Evolutionary conservation across 1,140 invertebrate genomes (phyloP).

Genomic region (Littorina saxatilis): DNA sequence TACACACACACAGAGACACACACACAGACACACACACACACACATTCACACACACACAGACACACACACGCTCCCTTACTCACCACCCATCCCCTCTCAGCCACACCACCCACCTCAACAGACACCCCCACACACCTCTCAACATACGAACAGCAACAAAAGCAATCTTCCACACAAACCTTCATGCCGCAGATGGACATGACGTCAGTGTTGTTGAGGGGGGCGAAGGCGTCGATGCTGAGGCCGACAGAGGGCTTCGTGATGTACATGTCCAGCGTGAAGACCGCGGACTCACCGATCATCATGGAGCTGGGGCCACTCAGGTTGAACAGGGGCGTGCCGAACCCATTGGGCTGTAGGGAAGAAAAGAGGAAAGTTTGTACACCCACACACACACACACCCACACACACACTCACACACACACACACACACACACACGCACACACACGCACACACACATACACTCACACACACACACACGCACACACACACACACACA

Average conservation of each 20-base stretch:
- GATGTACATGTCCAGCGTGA: conserved; percentile 62
- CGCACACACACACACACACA: no score
- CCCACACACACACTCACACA: no score
- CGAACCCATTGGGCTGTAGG: background rate
- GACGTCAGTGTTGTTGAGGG: conserved; percentile 62
- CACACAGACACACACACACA: conserved; percentile 5
- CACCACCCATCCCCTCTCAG: background rate
- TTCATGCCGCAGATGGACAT: conserved; percentile 67
- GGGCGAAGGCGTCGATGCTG: conserved; percentile 60
- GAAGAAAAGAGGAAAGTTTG: background rate
- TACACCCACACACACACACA: no score
- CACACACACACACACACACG: no score
- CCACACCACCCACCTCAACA: background rate
- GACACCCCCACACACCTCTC: background rate
- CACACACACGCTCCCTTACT: background rate
- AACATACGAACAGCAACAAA: background rate
- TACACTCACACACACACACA: no score
- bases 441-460: no score
- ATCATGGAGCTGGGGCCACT: conserved; percentile 54
- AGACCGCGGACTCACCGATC: conserved; percentile 57
- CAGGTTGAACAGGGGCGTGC: conserved; percentile 58
- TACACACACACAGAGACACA: conserved; percentile 1
- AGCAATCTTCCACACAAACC: conserved; percentile 15
- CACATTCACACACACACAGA: background rate
- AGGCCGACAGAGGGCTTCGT: conserved; percentile 52